Percentiles rank a stretch among this genome's conserved stretches.
phyloP scores from a whole-genome alignment of 2,888 invertebrate genomes.

The Drosophila affinis region DNA sequence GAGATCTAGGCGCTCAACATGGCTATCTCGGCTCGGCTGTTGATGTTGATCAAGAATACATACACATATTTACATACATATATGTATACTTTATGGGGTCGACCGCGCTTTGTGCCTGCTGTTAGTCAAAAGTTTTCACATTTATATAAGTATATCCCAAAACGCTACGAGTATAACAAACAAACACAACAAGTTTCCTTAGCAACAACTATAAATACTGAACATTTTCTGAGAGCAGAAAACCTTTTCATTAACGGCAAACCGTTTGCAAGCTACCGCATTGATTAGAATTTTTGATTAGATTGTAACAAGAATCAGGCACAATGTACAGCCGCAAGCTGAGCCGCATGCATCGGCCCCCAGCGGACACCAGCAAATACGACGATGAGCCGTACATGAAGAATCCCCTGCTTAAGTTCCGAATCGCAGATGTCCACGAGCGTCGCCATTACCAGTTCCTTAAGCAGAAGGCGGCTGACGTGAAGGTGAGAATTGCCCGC shows the following conservation, averaged over 20 bases:
- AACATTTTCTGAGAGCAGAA: background rate
- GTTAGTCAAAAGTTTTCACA: too few species aligned
- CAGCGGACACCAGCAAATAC: slow-evolving; percentile 80
- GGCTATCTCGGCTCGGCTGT: too few species aligned
- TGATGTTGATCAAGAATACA: too few species aligned
- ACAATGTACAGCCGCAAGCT: slow-evolving; percentile 79
- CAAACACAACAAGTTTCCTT: slow-evolving; percentile 57
- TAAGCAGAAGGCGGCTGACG: slow-evolving; percentile 79
- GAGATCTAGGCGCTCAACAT: too few species aligned
- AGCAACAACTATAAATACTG: slow-evolving; percentile 54
- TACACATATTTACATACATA: too few species aligned
- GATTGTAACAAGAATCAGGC: slow-evolving; percentile 13
- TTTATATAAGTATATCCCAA: too few species aligned
- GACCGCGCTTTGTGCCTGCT: too few species aligned
- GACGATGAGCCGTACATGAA: slow-evolving; percentile 83
- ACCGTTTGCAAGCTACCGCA: background rate
- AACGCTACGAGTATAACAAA: slow-evolving; percentile 1
- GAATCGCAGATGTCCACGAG: slow-evolving; percentile 80
- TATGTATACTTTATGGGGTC: too few species aligned
- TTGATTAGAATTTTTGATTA: background rate
- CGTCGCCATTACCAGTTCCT: slow-evolving; percentile 81
- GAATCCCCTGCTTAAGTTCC: slow-evolving; percentile 82
- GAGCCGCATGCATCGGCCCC: slow-evolving; percentile 80
- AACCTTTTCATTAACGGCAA: slow-evolving; percentile 5
- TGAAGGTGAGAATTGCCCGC: slow-evolving; percentile 79